Base-by-base conservation (phyloP, 2,888 invertebrate genomes). In the Stenolophus ochropezus region DNA sequence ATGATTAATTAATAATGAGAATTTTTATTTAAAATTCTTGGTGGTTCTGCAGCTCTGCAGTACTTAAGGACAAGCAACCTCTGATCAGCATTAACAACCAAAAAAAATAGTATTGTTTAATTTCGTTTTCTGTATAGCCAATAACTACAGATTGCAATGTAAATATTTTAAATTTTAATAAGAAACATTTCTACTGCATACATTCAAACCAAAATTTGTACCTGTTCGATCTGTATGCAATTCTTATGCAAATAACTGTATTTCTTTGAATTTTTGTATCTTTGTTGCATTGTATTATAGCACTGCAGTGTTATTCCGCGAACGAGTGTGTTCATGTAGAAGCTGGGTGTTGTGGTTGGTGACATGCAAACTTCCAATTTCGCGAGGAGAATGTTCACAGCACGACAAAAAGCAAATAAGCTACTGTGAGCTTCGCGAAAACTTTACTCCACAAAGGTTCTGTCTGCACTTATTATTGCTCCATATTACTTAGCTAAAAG, bases 301-400 rank as follows among this genome's bases (percentile, higher is more conserved):
- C 18, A 18, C 20, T 53, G 21, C 53, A 20, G 53, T 53, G 53
- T 1, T 53, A 42, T 42, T 3, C 20, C 8, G 5, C 8, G 20
- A 16, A 20, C 8, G 53, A 33, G 47, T 47, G 20, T 47, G 4
- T 49, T n/a, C n/a, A 14, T 21, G 47, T 6, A 47, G 21, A 47
- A 25, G 14, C 21, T 49, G 51, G 23, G 16, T 47, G 23, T 58
- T 25, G 58, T n/a, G 58, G 23, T 14, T 21, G 23, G 51, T 74
- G 74, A 74, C 51, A 74, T 49, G 74, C 74, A 74, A 74, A 74
- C 74, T 74, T 74, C 74, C 74, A 74, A 74, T 74, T 74, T 74
- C 58, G n/a, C 4, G 23, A 23, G 23, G 58, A 74, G 74, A 49
- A 71, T 71, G 20, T 42, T 71, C 71, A 11, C 18, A 71, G 20